Conservation (phyloP, 2,888 invertebrate genomes). For the Sphaerolaimus hirsutus region DNA sequence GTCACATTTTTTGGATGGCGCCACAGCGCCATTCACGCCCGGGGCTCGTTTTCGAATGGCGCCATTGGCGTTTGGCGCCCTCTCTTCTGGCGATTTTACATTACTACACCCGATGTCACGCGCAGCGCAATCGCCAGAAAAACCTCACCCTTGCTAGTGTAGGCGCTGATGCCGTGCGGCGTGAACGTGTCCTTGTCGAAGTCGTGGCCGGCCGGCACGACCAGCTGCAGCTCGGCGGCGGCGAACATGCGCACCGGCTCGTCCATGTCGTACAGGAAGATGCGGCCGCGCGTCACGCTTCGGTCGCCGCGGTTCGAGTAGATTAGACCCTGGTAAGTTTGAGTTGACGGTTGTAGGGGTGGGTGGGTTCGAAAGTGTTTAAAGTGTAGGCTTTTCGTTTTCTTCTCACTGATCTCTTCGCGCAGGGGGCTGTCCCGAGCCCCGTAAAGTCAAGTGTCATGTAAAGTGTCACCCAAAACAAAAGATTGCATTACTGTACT, state of each 20-base stretch:
- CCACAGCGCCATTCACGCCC: too few relatives aligned
- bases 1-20: too few relatives aligned
- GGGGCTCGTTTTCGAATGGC: too few relatives aligned
- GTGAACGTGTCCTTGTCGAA: slow-evolving; percentile 1
- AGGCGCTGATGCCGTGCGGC: slow-evolving; percentile 5
- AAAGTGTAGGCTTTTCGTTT: neutral
- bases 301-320: neutral
- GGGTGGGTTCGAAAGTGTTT: neutral
- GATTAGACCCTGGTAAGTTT: neutral
- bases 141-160: slow-evolving; percentile 3
- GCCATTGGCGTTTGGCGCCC: too few relatives aligned
- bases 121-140: too few relatives aligned
- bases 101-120: too few relatives aligned
- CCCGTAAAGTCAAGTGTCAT: too few relatives aligned
- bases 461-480: too few relatives aligned
- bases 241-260: neutral
- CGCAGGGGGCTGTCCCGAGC: neutral
- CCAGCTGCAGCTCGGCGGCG: neutral
- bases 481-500: too few relatives aligned
- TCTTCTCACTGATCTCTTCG: neutral
- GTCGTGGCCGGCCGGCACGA: neutral
- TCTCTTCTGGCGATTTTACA: too few relatives aligned
- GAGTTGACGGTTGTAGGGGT: neutral
- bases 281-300: neutral
- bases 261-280: slow-evolving; percentile 1